These are phyloP conservation scores for Mormoops blainvillei DNA, from an alignment of 2,113 vertebrate species.

Conservation along the genomic window DNA sequence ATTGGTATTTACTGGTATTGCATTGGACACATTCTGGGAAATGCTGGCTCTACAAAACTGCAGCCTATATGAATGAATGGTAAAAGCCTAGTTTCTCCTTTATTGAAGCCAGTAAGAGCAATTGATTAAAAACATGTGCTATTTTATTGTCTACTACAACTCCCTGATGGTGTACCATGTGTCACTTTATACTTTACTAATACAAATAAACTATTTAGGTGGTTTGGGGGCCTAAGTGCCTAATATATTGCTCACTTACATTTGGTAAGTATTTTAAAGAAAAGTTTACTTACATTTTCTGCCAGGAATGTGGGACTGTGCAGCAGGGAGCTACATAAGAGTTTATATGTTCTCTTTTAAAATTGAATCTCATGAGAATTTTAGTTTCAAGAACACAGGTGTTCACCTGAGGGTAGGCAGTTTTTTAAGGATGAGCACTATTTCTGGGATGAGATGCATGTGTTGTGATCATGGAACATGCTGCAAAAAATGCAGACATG, in stretches of 20 bases:
- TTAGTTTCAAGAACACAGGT: constrained; percentile 33
- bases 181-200: constrained; percentile 59
- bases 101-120: constrained; percentile 71
- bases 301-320: constrained; percentile 46
- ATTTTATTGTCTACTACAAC: constrained; percentile 65
- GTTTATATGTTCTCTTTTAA: constrained; percentile 33
- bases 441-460: not conserved
- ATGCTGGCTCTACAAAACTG: not conserved
- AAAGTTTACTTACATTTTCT: constrained; percentile 19
- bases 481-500: not conserved
- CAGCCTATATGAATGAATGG: constrained; percentile 42
- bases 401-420: constrained; percentile 25
- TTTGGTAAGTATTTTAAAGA: constrained; percentile 53
- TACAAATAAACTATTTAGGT: constrained; percentile 42
- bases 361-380: not conserved
- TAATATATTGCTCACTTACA: constrained; percentile 27
- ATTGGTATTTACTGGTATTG: not conserved
- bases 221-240: not conserved
- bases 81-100: constrained; percentile 68
- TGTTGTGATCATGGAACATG: not conserved
- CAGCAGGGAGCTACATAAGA: constrained; percentile 24
- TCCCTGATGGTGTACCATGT: constrained; percentile 42
- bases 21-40: not conserved
- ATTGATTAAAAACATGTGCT: constrained; percentile 73
- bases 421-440: not conserved